Conservation (phyloP, 1,140 invertebrate species). For the Drosophila micromelanica region DNA sequence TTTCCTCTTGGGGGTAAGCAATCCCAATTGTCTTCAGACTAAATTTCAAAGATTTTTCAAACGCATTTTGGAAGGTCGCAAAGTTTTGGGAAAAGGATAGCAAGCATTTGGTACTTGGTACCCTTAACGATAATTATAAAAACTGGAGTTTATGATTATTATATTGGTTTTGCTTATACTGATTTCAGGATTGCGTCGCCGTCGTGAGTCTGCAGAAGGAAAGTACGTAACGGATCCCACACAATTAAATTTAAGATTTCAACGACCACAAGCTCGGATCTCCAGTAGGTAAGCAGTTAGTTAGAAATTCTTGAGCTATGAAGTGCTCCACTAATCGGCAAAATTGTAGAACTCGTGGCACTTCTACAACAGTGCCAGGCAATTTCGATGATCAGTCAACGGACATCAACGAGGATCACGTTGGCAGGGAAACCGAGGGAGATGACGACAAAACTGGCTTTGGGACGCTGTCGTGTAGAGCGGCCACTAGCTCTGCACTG, state of each 20-base stretch:
- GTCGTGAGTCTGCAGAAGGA: conserved; percentile 87
- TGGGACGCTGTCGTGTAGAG: conserved; percentile 2
- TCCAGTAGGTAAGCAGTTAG: conserved; percentile 58
- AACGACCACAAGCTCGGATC: conserved; percentile 86
- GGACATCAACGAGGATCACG: conserved; percentile 59
- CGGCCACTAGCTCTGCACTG: neutral
- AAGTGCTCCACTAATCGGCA: neutral
- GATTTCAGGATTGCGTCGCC: conserved; percentile 86
- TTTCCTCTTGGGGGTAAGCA: too few relatives aligned
- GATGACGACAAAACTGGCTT: conserved; percentile 7
- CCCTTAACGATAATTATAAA: too few relatives aligned
- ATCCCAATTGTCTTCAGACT: too few relatives aligned
- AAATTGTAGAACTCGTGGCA: conserved; percentile 56
- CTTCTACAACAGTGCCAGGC: conserved; percentile 60
- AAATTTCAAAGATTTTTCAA: too few relatives aligned
- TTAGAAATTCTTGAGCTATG: too few relatives aligned
- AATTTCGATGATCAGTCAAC: conserved; percentile 68
- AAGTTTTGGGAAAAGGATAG: too few relatives aligned
- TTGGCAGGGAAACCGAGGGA: neutral
- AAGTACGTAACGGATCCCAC: conserved; percentile 91
- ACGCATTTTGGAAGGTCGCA: too few relatives aligned
- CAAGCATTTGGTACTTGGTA: too few relatives aligned
- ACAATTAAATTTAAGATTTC: conserved; percentile 90
- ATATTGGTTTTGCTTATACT: conserved; percentile 35
- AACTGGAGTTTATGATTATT: too few relatives aligned